Evolutionary conservation across 2,113 vertebrate species (phyloP).

Genomic region (Lates calcarifer): DNA sequence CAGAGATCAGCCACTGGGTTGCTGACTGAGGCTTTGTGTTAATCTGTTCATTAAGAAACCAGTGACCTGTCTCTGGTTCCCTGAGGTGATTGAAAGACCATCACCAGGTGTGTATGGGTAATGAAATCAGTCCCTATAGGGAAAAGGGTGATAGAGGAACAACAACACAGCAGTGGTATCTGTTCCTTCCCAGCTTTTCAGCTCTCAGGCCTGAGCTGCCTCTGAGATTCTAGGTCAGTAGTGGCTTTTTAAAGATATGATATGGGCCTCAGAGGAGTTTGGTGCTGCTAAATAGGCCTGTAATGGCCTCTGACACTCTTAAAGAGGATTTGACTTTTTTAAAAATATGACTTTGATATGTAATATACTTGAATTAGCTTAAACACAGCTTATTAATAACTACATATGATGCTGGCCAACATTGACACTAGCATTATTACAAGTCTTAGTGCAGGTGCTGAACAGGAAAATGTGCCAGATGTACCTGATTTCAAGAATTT

Average conservation of each 20-base stretch:
- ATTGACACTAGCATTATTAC: too few relatives aligned
- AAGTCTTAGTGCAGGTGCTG: too few relatives aligned
- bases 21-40: slow-evolving; percentile 42
- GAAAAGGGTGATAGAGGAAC: slow-evolving; percentile 40
- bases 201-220: slow-evolving; percentile 39
- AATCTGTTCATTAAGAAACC: slow-evolving; percentile 36
- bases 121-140: slow-evolving; percentile 53
- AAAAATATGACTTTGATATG: background rate
- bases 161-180: slow-evolving; percentile 49
- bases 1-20: background rate
- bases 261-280: slow-evolving; percentile 52
- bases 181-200: slow-evolving; percentile 46
- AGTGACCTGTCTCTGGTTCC: slow-evolving; percentile 39
- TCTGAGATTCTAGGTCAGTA: slow-evolving; percentile 68
- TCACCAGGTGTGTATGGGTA: slow-evolving; percentile 60
- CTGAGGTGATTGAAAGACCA: slow-evolving; percentile 29
- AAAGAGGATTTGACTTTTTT: slow-evolving; percentile 35
- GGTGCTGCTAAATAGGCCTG: slow-evolving; percentile 49
- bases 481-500: too few relatives aligned
- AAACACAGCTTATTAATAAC: background rate
- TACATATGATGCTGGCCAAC: too few relatives aligned
- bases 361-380: background rate
- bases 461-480: too few relatives aligned
- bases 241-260: slow-evolving; percentile 73
- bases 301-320: slow-evolving; percentile 31